Base-by-base conservation (phyloP, 2,888 invertebrate genomes). In the Mylabris sibirica region DNA sequence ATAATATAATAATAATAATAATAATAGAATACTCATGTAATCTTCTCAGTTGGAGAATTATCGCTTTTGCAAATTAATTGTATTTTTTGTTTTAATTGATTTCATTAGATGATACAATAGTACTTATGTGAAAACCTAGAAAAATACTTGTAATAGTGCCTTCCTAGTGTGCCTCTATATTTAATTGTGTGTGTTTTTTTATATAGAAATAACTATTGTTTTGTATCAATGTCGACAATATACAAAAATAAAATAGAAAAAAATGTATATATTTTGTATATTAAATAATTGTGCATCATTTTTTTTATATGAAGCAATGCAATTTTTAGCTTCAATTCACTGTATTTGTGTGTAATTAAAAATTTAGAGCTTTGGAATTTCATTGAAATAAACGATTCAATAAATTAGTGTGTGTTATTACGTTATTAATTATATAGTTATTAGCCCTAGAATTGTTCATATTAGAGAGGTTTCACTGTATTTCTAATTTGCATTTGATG, bases 241-340 rank as follows among this genome's bases (percentile, higher is more conserved):
- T 63, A 65, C 63, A 44, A 62, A 60, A 63, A 35, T 62, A 65
- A 65, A 61, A 77, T 76, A 0, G 30, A 30, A 30, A 30, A 30
- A 30, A 30, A 30, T 79, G 74, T 77, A 77, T 82, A 82, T 81
- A 83, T 80, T 83, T 83, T 83, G 83, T 83, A 83, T 78, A 82
- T 81, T 80, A 72, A 62, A 70, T 30, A 17, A 63, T 60, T 64
- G 38, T 57, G 35, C 57, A 14, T 24, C 17, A n/a, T 53, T 24
- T 53, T 57, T 57, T 14, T 57, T 57, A 57, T n/a, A 14, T 24
- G n/a, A 57, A 57, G 24, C 24, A 57, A 57, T 57, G 26, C 57
- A n/a, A 26, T n/a, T n/a, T 26, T n/a, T n/a, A 57, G 57, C 57
- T 57, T 57, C 22, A 24, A 14, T 24, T 57, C 24, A 26, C n/a